phyloP scores from a whole-genome alignment of 2,113 vertebrate genomes.

The Oophaga pumilio region DNA sequence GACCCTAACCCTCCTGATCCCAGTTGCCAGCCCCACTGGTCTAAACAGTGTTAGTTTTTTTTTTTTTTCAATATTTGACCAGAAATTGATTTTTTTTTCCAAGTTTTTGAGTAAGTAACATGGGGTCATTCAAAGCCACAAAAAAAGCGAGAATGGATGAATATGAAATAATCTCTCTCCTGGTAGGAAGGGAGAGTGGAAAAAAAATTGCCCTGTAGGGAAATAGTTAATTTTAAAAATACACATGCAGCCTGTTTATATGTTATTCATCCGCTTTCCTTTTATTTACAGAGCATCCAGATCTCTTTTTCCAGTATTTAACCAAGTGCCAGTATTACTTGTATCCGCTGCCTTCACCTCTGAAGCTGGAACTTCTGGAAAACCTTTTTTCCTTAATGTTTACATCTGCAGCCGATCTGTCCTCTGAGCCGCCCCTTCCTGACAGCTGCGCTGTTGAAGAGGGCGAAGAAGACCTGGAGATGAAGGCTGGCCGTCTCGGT shows the following conservation, averaged over 20 bases:
- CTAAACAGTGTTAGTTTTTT: no score
- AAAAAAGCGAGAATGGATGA: no score
- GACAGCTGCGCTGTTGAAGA: conserved; percentile 67
- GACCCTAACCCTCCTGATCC: no score
- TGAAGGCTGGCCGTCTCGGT: conserved; percentile 36
- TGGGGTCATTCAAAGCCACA: no score
- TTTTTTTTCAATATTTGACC: no score
- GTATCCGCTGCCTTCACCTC: conserved; percentile 78
- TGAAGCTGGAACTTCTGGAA: conserved; percentile 92
- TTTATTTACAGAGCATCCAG: conserved; percentile 70
- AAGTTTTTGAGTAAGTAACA: no score
- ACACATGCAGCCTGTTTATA: background rate
- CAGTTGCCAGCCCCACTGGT: no score
- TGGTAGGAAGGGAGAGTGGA: no score
- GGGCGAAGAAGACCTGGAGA: conserved; percentile 69
- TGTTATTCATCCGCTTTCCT: background rate
- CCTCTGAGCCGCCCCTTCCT: conserved; percentile 61
- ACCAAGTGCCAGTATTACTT: conserved; percentile 86
- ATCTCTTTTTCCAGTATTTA: conserved; percentile 81
- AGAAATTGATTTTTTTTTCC: no score
- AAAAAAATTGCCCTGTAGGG: no score
- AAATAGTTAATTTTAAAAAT: background rate
- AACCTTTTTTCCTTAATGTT: conserved; percentile 97
- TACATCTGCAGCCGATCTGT: conserved; percentile 84
- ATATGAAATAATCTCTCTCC: no score